Percentiles rank a stretch among this genome's conserved stretches.
Conservation (phyloP, 2,113 vertebrate species). For the Chaetura pelagica region DNA sequence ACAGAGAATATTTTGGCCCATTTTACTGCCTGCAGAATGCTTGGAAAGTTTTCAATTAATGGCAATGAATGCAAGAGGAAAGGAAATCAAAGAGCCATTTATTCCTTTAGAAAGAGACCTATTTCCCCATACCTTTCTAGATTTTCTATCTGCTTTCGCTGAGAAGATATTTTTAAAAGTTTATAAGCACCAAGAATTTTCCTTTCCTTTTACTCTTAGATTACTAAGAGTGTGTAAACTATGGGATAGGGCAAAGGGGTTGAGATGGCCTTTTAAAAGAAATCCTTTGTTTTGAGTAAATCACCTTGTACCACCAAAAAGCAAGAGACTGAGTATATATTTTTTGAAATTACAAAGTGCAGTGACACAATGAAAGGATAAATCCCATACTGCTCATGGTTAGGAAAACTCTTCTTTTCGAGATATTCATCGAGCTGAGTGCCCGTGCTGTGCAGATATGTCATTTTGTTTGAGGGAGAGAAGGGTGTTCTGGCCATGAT, state of each 20-base stretch:
- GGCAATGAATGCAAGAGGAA: constrained; percentile 54
- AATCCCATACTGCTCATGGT: background rate
- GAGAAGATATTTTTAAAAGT: background rate
- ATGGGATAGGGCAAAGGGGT: background rate
- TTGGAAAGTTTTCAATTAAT: constrained; percentile 71
- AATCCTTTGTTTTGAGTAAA: background rate
- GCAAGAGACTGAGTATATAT: background rate
- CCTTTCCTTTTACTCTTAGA: background rate
- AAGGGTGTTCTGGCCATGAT: background rate
- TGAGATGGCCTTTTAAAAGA: background rate
- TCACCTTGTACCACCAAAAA: background rate
- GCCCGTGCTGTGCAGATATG: background rate
- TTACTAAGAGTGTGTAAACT: background rate
- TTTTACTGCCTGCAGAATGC: constrained; percentile 53
- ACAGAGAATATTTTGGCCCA: constrained; percentile 43
- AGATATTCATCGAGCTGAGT: background rate
- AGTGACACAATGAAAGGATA: background rate
- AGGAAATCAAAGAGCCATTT: constrained; percentile 60
- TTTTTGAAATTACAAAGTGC: background rate
- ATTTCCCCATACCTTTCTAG: constrained; percentile 31
- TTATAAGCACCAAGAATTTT: background rate
- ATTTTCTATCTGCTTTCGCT: constrained; percentile 22
- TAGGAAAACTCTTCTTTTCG: background rate
- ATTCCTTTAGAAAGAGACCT: constrained; percentile 36
- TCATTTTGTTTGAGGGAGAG: background rate